phyloP scores from a whole-genome alignment of 2,888 invertebrate genomes.

The Trissolcus brochymenae region DNA sequence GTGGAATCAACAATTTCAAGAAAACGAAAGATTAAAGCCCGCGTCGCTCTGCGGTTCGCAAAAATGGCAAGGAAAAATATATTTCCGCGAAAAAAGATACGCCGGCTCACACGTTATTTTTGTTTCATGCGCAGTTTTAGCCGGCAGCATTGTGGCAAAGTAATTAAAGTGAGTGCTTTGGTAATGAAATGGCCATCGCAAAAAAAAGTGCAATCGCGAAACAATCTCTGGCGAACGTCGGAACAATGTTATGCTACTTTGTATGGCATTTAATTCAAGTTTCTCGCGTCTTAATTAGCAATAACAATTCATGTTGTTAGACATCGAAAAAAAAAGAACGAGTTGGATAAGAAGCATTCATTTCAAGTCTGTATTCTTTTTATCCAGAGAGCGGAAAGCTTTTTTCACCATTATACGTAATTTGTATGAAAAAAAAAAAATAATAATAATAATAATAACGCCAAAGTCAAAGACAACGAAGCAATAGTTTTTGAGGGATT shows the following conservation, averaged over 20 bases:
- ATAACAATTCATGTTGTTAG: slow-evolving; percentile 4
- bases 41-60: neutral
- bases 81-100: slow-evolving; percentile 1
- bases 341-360: too few relatives aligned
- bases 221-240: neutral
- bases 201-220: slow-evolving; percentile 12
- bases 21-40: slow-evolving; percentile 21
- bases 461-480: slow-evolving; percentile 1
- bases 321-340: neutral
- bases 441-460: too few relatives aligned
- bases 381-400: neutral
- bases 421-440: slow-evolving; percentile 12
- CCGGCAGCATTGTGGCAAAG: slow-evolving; percentile 5
- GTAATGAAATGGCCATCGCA: slow-evolving; percentile 21
- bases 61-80: slow-evolving; percentile 9
- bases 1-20: slow-evolving; percentile 24
- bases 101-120: slow-evolving; percentile 20
- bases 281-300: neutral
- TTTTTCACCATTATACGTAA: slow-evolving; percentile 9
- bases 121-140: slow-evolving; percentile 8
- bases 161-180: slow-evolving; percentile 29
- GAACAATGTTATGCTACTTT: slow-evolving; percentile 5
- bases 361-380: neutral
- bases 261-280: slow-evolving; percentile 6
- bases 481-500: slow-evolving; percentile 1